Percentiles rank a stretch among this genome's conserved stretches.
These are phyloP conservation scores for Spisula subtruncata DNA, from an alignment of 2,888 invertebrate species.

Conservation along the genomic window DNA sequence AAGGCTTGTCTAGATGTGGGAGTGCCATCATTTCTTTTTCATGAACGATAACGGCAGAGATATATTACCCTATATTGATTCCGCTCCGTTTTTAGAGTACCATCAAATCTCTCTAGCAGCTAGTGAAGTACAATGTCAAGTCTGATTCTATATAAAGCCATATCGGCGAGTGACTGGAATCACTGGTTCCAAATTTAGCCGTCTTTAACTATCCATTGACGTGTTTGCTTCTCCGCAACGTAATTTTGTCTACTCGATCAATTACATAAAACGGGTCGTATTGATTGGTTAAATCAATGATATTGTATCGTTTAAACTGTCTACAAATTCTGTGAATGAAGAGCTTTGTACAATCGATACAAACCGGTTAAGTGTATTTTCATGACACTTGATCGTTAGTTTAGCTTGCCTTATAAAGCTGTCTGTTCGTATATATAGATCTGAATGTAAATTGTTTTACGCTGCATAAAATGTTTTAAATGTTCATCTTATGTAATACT, in stretches of 20 bases:
- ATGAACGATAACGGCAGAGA: constrained; percentile 15
- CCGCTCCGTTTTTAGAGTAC: constrained; percentile 25
- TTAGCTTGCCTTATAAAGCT: not conserved
- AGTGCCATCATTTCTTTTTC: constrained; percentile 48
- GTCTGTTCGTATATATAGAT: not conserved
- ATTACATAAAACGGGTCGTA: constrained; percentile 46
- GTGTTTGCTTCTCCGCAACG: constrained; percentile 43
- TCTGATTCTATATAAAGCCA: constrained; percentile 56
- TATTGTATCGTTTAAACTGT: constrained; percentile 37
- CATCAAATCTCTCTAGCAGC: constrained; percentile 17
- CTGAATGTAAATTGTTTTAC: not conserved
- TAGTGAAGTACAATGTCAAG: constrained; percentile 42
- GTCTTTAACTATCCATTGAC: constrained; percentile 62
- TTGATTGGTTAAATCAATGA: constrained; percentile 50
- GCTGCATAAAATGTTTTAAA: no score
- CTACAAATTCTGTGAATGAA: constrained; percentile 58
- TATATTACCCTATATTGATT: constrained; percentile 48
- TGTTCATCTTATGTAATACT: no score
- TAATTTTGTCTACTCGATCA: constrained; percentile 46
- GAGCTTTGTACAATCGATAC: constrained; percentile 35
- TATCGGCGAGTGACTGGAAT: constrained; percentile 40
- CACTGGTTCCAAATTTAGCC: constrained; percentile 54
- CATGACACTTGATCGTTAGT: constrained; percentile 33
- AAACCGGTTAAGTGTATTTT: constrained; percentile 28
- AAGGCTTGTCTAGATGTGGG: constrained; percentile 41